Conservation (phyloP, 92 coral and sea anemone genomes). For the Phenganax stokvisi region DNA sequence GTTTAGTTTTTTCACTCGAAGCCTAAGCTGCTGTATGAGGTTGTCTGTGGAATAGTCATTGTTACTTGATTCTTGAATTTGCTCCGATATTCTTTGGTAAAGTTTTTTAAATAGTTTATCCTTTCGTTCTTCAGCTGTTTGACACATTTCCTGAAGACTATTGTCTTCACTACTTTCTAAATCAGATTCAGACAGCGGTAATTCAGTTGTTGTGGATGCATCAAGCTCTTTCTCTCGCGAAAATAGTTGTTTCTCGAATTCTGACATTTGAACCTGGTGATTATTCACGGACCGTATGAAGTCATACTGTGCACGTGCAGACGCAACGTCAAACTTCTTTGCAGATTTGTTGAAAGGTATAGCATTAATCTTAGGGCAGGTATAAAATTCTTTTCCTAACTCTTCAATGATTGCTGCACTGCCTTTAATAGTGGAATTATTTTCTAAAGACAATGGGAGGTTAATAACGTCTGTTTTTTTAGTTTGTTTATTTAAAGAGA, state of each 20-base stretch:
- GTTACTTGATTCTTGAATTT: slow-evolving; percentile 26
- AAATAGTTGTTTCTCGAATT: background rate
- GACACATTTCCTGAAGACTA: slow-evolving; percentile 22
- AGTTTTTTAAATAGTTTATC: slow-evolving; percentile 37
- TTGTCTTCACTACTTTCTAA: background rate
- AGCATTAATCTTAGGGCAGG: background rate
- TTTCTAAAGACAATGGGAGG: background rate
- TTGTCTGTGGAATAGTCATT: slow-evolving; percentile 30
- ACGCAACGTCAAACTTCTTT: slow-evolving; percentile 34
- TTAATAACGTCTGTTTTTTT: background rate
- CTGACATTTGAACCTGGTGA: background rate
- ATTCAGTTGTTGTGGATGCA: slow-evolving; percentile 27
- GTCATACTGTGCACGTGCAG: slow-evolving; percentile 39
- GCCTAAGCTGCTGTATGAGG: slow-evolving; percentile 15
- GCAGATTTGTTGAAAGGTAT: slow-evolving; percentile 1
- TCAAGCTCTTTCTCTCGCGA: slow-evolving; percentile 27
- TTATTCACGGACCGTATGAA: background rate
- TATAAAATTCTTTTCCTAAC: background rate
- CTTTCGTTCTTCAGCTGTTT: background rate
- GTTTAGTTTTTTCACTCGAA: background rate
- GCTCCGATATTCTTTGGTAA: slow-evolving; percentile 10
- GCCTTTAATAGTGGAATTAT: background rate
- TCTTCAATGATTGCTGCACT: background rate
- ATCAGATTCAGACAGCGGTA: slow-evolving; percentile 30
- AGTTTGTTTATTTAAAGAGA: background rate